phyloP scores from a whole-genome alignment of 2,113 vertebrate species.

The Xenopus tropicalis region UCB_Xtro_10.0 CM004444.2:161195001-161195500 shows the following conservation, averaged over 20 bases:
- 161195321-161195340: no score
- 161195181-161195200: conserved; percentile 34
- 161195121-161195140: conserved; percentile 34
- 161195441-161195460: background rate
- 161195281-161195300: conserved; percentile 38
- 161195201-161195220: conserved; percentile 42
- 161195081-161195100: conserved; percentile 27
- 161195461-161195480: background rate
- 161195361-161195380: no score
- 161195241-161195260: conserved; percentile 25
- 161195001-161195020: no score
- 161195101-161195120: conserved; percentile 35
- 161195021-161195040: no score
- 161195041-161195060: background rate
- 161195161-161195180: conserved; percentile 22
- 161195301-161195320: conserved; percentile 16
- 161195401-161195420: background rate
- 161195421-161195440: background rate
- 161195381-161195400: no score
- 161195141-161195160: conserved; percentile 35
- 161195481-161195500: background rate
- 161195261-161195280: conserved; percentile 13
- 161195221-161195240: conserved; percentile 39
- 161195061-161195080: conserved; percentile 17
- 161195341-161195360: no score